Evolutionary conservation across 2,888 invertebrate species (phyloP).

Genomic region (Xanthia icteritia): DNA sequence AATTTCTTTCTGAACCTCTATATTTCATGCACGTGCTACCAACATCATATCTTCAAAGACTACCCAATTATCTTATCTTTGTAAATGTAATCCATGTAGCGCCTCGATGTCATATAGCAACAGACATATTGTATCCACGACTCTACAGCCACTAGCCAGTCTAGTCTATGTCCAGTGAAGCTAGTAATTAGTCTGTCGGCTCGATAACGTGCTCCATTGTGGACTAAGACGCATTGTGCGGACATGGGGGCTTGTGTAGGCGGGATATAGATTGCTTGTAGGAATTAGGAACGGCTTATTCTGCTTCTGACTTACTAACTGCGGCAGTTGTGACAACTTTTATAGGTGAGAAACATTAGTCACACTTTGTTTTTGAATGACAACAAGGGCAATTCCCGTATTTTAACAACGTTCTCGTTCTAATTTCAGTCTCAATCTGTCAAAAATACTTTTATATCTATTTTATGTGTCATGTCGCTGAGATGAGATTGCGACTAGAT

Average conservation of each 20-base stretch:
- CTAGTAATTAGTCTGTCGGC: constrained; percentile 53
- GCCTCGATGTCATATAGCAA: not conserved
- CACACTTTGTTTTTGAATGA: not conserved
- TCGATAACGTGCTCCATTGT: constrained; percentile 54
- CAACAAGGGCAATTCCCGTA: too few species aligned
- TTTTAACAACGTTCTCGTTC: not conserved
- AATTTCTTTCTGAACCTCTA: too few species aligned
- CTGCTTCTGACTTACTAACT: not conserved
- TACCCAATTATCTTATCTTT: not conserved
- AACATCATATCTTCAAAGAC: too few species aligned
- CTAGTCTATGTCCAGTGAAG: constrained; percentile 48
- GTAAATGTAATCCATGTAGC: not conserved
- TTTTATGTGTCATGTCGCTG: too few species aligned
- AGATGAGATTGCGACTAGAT: not conserved
- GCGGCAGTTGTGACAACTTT: too few species aligned
- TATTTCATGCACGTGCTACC: not conserved
- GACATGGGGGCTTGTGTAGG: constrained; percentile 29
- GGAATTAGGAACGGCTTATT: not conserved
- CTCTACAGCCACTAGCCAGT: not conserved
- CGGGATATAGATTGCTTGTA: not conserved
- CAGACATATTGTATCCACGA: not conserved
- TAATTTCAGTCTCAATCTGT: too few species aligned
- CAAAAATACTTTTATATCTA: not conserved
- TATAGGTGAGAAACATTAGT: not conserved
- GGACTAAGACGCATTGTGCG: constrained; percentile 52